phyloP scores from a whole-genome alignment of 2,888 invertebrate species.

The Augochlorella aurata region DNA sequence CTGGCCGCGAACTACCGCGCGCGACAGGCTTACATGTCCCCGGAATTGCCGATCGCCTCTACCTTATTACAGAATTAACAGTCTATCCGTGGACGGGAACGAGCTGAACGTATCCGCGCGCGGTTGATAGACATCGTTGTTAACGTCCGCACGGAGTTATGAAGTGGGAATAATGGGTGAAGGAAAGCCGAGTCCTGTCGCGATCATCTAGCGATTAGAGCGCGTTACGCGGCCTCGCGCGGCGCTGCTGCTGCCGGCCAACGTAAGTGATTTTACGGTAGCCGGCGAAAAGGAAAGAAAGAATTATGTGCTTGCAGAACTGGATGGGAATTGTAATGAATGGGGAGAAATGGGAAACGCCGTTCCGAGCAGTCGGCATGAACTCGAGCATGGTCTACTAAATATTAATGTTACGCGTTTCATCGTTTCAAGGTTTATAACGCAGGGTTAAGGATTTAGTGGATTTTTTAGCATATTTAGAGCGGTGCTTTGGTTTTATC shows the following conservation, averaged over 20 bases:
- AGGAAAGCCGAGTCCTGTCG: constrained; percentile 4
- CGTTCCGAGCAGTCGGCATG: background rate
- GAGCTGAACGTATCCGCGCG: background rate
- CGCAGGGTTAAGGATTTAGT: too few relatives aligned
- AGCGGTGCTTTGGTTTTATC: too few relatives aligned
- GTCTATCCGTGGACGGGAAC: constrained; percentile 38
- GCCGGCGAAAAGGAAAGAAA: background rate
- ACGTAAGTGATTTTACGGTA: background rate
- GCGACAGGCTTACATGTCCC: constrained; percentile 47
- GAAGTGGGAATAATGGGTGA: constrained; percentile 33
- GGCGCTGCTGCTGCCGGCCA: background rate
- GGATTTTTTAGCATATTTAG: too few relatives aligned
- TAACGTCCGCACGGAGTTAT: constrained; percentile 31
- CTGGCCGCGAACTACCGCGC: constrained; percentile 52
- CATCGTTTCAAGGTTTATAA: too few relatives aligned
- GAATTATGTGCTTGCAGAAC: background rate
- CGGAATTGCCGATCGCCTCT: constrained; percentile 50
- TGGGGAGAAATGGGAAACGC: background rate
- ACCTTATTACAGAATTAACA: constrained; percentile 50
- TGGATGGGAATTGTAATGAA: background rate
- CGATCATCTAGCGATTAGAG: background rate
- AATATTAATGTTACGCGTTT: too few relatives aligned
- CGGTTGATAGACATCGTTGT: constrained; percentile 37
- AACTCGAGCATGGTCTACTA: too few relatives aligned
- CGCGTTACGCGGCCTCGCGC: background rate